Percentiles rank a stretch among this genome's conserved stretches.
phyloP scores from a whole-genome alignment of 1,140 invertebrate genomes.

The Bombus confusus region DNA sequence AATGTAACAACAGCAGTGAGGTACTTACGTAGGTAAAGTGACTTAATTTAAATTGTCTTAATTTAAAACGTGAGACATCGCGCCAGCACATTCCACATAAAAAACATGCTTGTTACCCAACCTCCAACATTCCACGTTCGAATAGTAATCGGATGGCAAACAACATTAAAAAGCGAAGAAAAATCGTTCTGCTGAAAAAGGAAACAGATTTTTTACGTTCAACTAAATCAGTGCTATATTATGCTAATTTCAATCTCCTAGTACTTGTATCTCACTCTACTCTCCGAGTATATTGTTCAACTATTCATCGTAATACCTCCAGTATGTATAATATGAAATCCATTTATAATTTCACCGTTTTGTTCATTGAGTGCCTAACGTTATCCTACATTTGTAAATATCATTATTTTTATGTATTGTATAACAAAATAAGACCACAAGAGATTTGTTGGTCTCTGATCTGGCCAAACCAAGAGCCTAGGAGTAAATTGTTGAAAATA shows the following conservation, averaged over 20 bases:
- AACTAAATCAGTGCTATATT: slow-evolving; percentile 22
- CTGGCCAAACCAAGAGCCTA: slow-evolving; percentile 71
- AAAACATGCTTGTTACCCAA: slow-evolving; percentile 65
- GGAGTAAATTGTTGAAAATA: slow-evolving; percentile 74
- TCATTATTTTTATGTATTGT: slow-evolving; percentile 74
- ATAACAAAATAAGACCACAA: slow-evolving; percentile 60
- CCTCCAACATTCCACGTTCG: slow-evolving; percentile 67
- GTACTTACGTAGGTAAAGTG: slow-evolving; percentile 70
- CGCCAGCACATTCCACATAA: slow-evolving; percentile 68
- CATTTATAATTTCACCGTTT: slow-evolving; percentile 69
- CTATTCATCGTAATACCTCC: slow-evolving; percentile 55
- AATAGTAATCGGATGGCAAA: slow-evolving; percentile 47
- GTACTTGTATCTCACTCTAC: slow-evolving; percentile 63
- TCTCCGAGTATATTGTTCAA: slow-evolving; percentile 60
- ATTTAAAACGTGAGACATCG: slow-evolving; percentile 59
- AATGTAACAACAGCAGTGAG: slow-evolving; percentile 60
- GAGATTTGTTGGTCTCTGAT: slow-evolving; percentile 63
- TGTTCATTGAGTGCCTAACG: slow-evolving; percentile 74
- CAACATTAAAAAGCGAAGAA: slow-evolving; percentile 49
- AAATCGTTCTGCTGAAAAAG: slow-evolving; percentile 46
- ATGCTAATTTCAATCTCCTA: slow-evolving; percentile 42
- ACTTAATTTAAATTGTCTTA: slow-evolving; percentile 63
- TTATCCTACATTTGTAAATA: slow-evolving; percentile 74
- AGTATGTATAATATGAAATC: slow-evolving; percentile 52
- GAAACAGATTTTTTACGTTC: slow-evolving; percentile 39